Conservation (phyloP, 2,888 invertebrate genomes). For the Polydesmus complanatus region DNA sequence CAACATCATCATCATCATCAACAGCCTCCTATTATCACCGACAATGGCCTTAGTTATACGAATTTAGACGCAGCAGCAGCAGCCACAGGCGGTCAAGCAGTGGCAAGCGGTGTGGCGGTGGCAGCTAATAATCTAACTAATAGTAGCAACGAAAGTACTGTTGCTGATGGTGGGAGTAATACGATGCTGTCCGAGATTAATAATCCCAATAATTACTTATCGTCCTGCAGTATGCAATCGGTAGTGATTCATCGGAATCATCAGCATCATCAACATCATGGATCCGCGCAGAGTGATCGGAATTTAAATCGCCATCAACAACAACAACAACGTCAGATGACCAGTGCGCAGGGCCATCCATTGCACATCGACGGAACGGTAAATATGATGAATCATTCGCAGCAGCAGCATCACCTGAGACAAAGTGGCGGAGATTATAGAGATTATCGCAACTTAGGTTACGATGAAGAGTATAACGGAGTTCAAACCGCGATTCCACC, state of each 20-base stretch:
- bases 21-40: constrained; percentile 33
- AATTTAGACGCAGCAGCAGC: constrained; percentile 48
- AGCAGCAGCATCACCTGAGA: background rate
- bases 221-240: constrained; percentile 2
- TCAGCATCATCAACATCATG: background rate
- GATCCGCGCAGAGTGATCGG: background rate
- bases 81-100: too few relatives aligned
- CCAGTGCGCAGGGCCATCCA: background rate
- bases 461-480: background rate
- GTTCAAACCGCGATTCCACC: background rate
- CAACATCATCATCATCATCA: background rate
- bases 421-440: background rate
- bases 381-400: background rate
- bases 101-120: background rate
- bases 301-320: background rate
- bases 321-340: constrained; percentile 19
- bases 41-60: constrained; percentile 76
- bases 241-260: background rate
- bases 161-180: background rate
- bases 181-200: background rate
- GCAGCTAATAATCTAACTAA: background rate
- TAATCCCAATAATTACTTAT: background rate
- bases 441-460: background rate
- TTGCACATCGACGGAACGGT: background rate
- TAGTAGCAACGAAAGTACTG: background rate